Base-by-base conservation (phyloP, 2,113 vertebrate species). In the Toxotes chatareus region DNA sequence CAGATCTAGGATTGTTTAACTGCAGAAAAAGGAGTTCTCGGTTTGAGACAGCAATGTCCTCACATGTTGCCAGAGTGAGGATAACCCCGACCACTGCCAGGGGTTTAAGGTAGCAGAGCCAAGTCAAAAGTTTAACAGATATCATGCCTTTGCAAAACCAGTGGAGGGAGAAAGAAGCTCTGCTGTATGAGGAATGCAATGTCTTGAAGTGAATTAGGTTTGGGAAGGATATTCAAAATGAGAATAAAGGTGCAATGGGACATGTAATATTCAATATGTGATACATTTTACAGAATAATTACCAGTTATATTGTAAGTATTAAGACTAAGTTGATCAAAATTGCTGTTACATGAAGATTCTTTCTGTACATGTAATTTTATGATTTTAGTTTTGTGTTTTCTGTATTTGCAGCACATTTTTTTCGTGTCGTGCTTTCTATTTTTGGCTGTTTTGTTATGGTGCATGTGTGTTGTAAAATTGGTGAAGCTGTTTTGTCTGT, bases 81-180 rank as follows among this genome's bases (percentile, higher is more conserved):
- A 36, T 60, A 38, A 55, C n/a, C 53, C 69, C 49, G 42, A 86
- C 36, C 21, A 47, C 53, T 66, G 62, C 46, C 27, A 53, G 69
- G 32, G 21, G 21, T 34, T 38, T 1, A 8, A 69, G n/a, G 51
- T 14, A 49, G 19, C 27, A 14, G 44, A 69, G 64, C 60, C 23
- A 61, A 46, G 11, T 17, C 38, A 65, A 21, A 75, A 19, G 9
- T 66, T 69, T 66, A 56, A 59, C 32, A 59, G 38, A 53, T 64
- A 64, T 38, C 21, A 49, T 16, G 6, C 44, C 44, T 40, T 47
- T 42, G 51, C 27, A 49, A 62, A 78, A 46, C 7, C 63, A 36
- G 36, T 49, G 14, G 21, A 62, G 3, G 14, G 13, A 61, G 49
- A 40, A 21, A 60, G 19, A 19, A 40, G 17, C 47, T 74, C 31